Base-by-base conservation (phyloP, 2,888 invertebrate genomes). In the Oxystoma pomonae region DNA sequence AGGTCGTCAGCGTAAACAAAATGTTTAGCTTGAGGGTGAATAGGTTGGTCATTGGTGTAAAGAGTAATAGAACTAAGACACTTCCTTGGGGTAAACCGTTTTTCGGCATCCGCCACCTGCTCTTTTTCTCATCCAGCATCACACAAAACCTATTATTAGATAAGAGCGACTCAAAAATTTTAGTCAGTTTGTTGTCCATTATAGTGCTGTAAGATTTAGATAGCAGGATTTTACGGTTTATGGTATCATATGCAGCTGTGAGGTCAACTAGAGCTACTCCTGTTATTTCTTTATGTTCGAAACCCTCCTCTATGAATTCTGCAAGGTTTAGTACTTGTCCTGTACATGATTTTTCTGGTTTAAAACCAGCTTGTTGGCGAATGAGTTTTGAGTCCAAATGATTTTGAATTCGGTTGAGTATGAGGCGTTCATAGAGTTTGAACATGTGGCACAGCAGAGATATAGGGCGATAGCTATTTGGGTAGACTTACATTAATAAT, bases 251-350 rank as follows among this genome's bases (percentile, higher is more conserved):
- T 20, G 57, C 57, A n/a, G 57, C 57, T n/a, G 57, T 57, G 16
- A 53, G 53, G n/a, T 53, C 53, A 17, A 53, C 35, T 12, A 35
- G 12, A 12, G 35, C 35, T 35, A 35, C 35, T 35, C 35, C 35
- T 35, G 35, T 35, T 12, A 35, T 35, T 35, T 35, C 35, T 35
- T 35, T 35, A 3, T 35, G 35, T 35, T 35, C 65, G 55, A 68
- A 65, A 18, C 67, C 65, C 20, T 64, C 61, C 61, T 67, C 62
- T 21, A 65, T 68, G 22, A 62, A 59, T 16, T 35, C 12, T 35
- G 35, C 3, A 35, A 35, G 35, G 35, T 35, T 3, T 7, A 35
- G 35, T 12, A 35, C 35, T 35, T 35, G 35, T 35, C 5, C 35
- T 35, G 35, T 7, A 35, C 12, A 35, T 35, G 35, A 35, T 12